These are phyloP conservation scores for Epizoanthus stellaris DNA, from an alignment of 92 coral and sea anemone species.

Conservation along the genomic window DNA sequence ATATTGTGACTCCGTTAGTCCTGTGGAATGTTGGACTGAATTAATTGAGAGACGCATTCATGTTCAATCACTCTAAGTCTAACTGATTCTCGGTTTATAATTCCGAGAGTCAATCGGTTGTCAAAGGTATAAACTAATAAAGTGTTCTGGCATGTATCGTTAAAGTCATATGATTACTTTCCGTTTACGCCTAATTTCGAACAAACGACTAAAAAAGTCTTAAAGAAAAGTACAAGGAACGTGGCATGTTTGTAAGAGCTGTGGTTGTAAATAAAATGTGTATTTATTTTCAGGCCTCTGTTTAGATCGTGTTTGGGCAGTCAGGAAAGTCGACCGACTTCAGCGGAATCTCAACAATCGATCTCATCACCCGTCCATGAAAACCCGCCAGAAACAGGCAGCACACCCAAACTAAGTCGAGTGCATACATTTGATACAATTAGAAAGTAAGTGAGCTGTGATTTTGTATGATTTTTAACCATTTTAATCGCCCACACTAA, in stretches of 20 bases:
- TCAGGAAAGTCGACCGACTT: constrained; percentile 3
- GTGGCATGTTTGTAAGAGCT: too few species aligned
- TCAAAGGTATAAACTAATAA: neutral
- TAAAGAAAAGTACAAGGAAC: neutral
- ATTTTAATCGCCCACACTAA: neutral
- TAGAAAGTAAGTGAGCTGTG: constrained; percentile 68
- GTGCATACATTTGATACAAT: constrained; percentile 70
- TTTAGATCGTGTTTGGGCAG: constrained; percentile 35
- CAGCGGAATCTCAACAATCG: constrained; percentile 19
- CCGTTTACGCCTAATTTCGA: neutral
- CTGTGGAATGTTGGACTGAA: constrained; percentile 6
- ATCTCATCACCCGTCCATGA: constrained; percentile 19
- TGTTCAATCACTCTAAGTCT: neutral
- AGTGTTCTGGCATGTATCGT: neutral
- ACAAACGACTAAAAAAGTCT: neutral
- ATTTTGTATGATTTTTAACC: neutral
- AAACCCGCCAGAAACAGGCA: constrained; percentile 12
- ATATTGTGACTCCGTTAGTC: constrained; percentile 5
- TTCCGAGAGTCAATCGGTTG: neutral
- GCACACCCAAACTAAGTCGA: constrained; percentile 57
- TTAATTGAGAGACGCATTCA: constrained; percentile 1
- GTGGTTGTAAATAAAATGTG: neutral
- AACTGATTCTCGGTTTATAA: neutral
- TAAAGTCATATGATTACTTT: neutral
- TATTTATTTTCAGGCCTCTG: constrained; percentile 18